A percentile compares a stretch with the other conserved stretches of the same genome.
Conservation (phyloP, 2,113 vertebrate species). For the Zapornia atra region DNA sequence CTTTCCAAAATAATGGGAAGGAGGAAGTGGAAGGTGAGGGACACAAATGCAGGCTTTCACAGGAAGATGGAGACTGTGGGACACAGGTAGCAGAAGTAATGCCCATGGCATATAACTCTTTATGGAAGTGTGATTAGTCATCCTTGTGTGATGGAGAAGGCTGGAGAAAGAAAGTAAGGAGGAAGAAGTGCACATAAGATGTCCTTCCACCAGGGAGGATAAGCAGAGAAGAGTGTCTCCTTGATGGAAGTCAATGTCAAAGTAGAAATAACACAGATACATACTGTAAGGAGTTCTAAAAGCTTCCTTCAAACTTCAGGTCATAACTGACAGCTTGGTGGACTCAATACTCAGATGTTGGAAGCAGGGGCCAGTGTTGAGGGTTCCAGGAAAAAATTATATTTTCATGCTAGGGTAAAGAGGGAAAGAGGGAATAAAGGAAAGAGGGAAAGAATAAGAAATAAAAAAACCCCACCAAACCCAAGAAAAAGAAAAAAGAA, state of each 20-base stretch:
- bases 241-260: not conserved
- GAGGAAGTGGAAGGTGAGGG: not conserved
- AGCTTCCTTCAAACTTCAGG: not conserved
- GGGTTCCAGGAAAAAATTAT: not conserved
- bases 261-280: not conserved
- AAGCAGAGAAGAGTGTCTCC: not conserved
- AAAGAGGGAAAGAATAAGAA: no score
- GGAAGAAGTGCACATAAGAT: not conserved
- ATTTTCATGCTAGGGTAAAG: not conserved
- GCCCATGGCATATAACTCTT: not conserved
- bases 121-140: not conserved
- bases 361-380: not conserved
- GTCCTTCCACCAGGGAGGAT: not conserved
- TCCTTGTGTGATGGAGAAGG: not conserved
- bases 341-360: not conserved
- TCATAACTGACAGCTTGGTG: not conserved
- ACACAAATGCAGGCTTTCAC: not conserved
- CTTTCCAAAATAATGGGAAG: not conserved
- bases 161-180: not conserved
- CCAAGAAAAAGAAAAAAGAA: no score
- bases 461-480: no score
- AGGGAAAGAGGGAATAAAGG: no score
- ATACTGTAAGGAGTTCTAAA: not conserved
- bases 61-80: not conserved
- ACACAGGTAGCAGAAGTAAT: not conserved